phyloP scores from a whole-genome alignment of 2,113 vertebrate genomes.

The Python bivittatus region DNA sequence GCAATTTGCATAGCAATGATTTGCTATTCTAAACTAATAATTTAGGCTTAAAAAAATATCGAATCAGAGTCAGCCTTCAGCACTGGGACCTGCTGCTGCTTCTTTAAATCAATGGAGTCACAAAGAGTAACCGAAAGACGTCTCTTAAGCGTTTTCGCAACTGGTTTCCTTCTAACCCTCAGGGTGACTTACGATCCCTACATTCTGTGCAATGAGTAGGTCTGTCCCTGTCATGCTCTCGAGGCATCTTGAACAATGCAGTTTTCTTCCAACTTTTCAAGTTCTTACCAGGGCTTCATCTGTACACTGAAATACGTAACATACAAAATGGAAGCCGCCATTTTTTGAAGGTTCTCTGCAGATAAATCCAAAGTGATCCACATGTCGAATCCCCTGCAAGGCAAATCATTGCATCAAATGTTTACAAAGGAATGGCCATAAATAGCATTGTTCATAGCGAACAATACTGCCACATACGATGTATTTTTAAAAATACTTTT shows the following conservation, averaged over 20 bases:
- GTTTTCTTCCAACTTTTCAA: neutral
- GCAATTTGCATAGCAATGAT: neutral
- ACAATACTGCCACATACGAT: neutral
- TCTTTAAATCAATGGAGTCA: too few species aligned
- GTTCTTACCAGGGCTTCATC: slow-evolving; percentile 92
- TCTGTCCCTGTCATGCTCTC: neutral
- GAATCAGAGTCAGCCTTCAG: neutral
- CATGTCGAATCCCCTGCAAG: slow-evolving; percentile 90
- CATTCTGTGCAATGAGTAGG: neutral
- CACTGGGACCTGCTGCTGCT: neutral
- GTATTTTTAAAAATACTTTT: neutral
- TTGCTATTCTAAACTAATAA: neutral
- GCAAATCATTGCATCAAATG: slow-evolving; percentile 30
- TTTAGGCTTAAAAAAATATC: neutral
- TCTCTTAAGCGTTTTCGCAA: neutral
- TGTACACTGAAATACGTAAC: slow-evolving; percentile 95
- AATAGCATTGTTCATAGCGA: neutral
- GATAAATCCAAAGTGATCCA: slow-evolving; percentile 99
- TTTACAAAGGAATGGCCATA: neutral
- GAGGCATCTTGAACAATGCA: neutral
- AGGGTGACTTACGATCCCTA: neutral
- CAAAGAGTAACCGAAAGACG: neutral
- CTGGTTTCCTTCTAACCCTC: too few species aligned
- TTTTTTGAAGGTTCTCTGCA: slow-evolving; percentile 89
- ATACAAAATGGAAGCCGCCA: slow-evolving; percentile 91